Percentiles rank a stretch among this genome's conserved stretches.
phyloP scores from a whole-genome alignment of 2,888 invertebrate genomes.

The Chromoteleia sp. region DNA sequence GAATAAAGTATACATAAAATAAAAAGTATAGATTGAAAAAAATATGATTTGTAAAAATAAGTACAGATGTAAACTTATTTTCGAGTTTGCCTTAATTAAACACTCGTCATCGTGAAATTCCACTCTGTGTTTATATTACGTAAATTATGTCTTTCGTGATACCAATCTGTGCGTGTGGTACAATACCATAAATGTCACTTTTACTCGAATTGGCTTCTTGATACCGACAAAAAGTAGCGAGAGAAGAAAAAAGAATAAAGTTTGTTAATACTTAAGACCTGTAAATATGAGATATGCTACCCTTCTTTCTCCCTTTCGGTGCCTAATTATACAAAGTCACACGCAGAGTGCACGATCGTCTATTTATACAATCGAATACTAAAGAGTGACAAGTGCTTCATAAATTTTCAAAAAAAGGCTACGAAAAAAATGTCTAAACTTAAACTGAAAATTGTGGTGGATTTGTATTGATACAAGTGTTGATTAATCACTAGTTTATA shows the following conservation, averaged over 20 bases:
- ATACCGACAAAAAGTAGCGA: constrained; percentile 31
- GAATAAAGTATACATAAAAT: too few species aligned
- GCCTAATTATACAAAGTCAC: constrained; percentile 84
- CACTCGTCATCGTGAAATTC: constrained; percentile 18
- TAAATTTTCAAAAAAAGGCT: constrained; percentile 29
- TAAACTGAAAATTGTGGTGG: too few species aligned
- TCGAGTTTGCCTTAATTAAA: neutral
- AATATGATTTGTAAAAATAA: too few species aligned
- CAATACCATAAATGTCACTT: constrained; percentile 31
- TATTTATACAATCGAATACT: constrained; percentile 83
- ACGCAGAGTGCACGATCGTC: constrained; percentile 83
- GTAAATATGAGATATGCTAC: constrained; percentile 76
- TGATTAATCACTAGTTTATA: too few species aligned
- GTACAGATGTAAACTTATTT: constrained; percentile 1
- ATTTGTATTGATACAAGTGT: too few species aligned
- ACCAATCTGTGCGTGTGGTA: constrained; percentile 47
- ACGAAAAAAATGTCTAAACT: too few species aligned
- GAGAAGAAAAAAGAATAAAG: constrained; percentile 24
- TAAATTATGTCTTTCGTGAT: constrained; percentile 25
- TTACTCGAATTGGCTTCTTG: constrained; percentile 24
- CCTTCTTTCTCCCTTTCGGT: constrained; percentile 77
- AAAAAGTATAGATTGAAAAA: too few species aligned
- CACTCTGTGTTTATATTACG: constrained; percentile 5
- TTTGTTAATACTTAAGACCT: constrained; percentile 48
- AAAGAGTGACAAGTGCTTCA: constrained; percentile 76